Evolutionary conservation across 1,140 invertebrate species (phyloP), one percentile per base, ranked within the genome.

Genomic region (Lepidostoma basale): DNA sequence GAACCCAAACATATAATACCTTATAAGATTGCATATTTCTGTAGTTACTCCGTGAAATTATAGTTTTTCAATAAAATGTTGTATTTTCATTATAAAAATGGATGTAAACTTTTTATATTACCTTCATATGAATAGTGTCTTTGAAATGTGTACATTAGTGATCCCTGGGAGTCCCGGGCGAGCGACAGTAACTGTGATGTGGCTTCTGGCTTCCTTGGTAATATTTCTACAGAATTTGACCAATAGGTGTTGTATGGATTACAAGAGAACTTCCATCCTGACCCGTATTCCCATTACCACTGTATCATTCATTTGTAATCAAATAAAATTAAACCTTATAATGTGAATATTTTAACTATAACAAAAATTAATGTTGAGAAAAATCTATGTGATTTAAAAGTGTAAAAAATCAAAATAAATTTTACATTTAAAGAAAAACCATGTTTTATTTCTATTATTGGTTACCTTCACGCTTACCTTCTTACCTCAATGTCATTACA

Each of bases 281-380:
- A 30, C 18, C 18, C 16, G 28, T 33, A 54, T 69, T 69, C 54
- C 39, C 52, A 56, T 60, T 40, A 65, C 42, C 28, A 62, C 44
- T 63, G 23, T 54, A 63, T 69, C 36, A 69, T 67, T 44, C 56
- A 47, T 63, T 70, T 68, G 58, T 68, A 60, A 39, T 59, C 12
- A 59, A 56, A 23, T 36, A 36, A 66, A 23, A 26, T 66, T 30
- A 60, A 26, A 59, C 49, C 40, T 56, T 65, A 81, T 78, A 82
- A 80, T 83, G 81, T 83, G 81, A 83, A 82, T 83, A 83, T 83
- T 83, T 83, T 83, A 82, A 83, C 81, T 82, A 70, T 73, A 83
- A 78, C 75, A 77, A 81, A 68, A 75, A 82, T 83, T 77, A 82
- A 83, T 81, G 82, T 82, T 83, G 81, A 78, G 82, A 69, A 77